Base-by-base conservation (phyloP, 2,888 invertebrate species). In the Limulus polyphemus region DNA sequence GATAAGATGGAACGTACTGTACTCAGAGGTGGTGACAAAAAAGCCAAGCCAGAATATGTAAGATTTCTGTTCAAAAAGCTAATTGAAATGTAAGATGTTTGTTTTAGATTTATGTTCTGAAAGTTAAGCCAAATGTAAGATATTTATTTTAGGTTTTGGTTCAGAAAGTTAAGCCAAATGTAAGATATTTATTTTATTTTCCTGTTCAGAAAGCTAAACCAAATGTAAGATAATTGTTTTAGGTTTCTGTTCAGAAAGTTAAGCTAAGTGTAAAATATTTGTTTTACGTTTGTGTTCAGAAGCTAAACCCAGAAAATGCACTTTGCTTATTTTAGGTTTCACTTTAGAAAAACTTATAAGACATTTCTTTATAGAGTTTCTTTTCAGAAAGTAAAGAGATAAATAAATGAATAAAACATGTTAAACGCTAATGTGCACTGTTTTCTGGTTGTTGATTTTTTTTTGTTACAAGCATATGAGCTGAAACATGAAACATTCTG, bases 31-130 rank as follows among this genome's bases (percentile, higher is more conserved):
- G 83, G 81, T 55, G 98, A 98, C 74, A 99, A 99, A 78, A 91
- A 94, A 76, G 80, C 87, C 16, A 99, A 98, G 76, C 89, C 90
- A 0, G 97, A 98, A 86, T 92, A 86, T 79, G 92, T 92, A 77
- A 83, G 87, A 11, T 54, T 17, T 13, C 14, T 50, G 1, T 50
- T 47, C 11, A 7, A 10, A 16, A 48, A 16, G n/a, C 11, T 32
- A 57, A 60, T 13, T 12, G 46, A 17, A 59, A 47, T 59, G n/a
- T 11, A 10, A 61, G 12, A 54, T 50, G 49, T 11, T 64, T 48
- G 10, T 10, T 56, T 56, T 32, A 32, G 32, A 7, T 32, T 32
- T 32, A 14, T 17, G 9, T 50, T 47, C 11, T 12, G 17, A 16
- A 48, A 16, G n/a, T 4, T 32, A 57, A 60, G 3, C 3, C 3